Percentiles rank a stretch among this genome's conserved stretches.
These are phyloP conservation scores for Opisthograptis luteolata DNA, from an alignment of 2,888 invertebrate genomes.

Conservation along the genomic window DNA sequence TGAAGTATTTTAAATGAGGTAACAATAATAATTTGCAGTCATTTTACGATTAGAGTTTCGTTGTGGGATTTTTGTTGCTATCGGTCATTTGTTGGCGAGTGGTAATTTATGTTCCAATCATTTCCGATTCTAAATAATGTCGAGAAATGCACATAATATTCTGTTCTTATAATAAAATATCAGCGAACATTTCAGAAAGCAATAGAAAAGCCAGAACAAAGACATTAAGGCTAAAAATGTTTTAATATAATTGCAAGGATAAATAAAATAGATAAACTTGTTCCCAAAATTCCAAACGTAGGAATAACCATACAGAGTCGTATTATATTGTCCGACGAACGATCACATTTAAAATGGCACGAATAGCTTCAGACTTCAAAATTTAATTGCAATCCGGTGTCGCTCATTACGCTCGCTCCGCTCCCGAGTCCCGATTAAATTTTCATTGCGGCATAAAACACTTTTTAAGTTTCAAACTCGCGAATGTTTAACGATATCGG, in stretches of 20 bases:
- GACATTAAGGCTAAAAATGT: no score
- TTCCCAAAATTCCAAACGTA: no score
- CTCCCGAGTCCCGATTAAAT: conserved; percentile 45
- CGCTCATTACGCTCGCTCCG: conserved; percentile 46
- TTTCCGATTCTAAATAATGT: no score
- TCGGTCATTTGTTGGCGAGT: no score
- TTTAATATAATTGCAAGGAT: no score
- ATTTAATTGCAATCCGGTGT: conserved; percentile 54
- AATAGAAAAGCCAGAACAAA: no score
- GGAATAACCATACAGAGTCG: background rate
- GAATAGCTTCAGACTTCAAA: conserved; percentile 38
- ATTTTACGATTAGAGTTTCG: background rate
- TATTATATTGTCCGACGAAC: conserved; percentile 16
- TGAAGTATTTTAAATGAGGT: no score
- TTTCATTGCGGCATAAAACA: conserved; percentile 48
- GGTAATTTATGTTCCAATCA: background rate
- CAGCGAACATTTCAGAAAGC: no score
- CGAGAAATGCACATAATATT: no score
- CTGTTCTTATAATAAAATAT: no score
- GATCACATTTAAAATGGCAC: conserved; percentile 39
- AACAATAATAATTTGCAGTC: no score
- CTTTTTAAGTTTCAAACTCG: conserved; percentile 41
- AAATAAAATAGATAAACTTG: no score
- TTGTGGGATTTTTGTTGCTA: background rate
- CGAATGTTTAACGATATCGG: conserved; percentile 33